Percentiles rank a stretch among this genome's conserved stretches.
phyloP scores from a whole-genome alignment of 2,888 invertebrate species.

The Digitonthophagus gazella region DNA sequence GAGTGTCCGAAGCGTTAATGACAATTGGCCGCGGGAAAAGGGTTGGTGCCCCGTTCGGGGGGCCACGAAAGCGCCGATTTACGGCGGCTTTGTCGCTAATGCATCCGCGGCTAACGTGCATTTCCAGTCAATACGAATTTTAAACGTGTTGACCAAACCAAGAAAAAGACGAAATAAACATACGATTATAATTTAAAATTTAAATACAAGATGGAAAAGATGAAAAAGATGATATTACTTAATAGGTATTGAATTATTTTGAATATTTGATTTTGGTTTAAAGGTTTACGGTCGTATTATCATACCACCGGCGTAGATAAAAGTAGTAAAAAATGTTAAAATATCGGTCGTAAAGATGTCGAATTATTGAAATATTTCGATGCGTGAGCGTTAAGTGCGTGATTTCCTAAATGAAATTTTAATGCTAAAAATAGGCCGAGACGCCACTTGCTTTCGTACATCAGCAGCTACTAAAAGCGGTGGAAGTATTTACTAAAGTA shows the following conservation, averaged over 20 bases:
- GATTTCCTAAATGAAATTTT: not conserved
- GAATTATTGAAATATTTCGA: not conserved
- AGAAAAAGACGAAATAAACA: not conserved
- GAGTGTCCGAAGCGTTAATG: not conserved
- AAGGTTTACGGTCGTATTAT: not conserved
- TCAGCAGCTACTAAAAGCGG: not conserved
- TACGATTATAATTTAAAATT: not conserved
- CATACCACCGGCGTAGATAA: constrained; percentile 6
- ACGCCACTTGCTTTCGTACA: not conserved
- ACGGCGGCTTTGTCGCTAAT: not conserved
- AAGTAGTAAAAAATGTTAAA: not conserved
- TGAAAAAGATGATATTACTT: not conserved
- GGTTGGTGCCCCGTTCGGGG: not conserved
- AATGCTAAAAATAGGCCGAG: not conserved
- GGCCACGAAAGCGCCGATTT: not conserved
- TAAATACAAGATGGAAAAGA: not conserved
- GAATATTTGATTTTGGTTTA: not conserved
- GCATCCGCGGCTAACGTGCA: not conserved
- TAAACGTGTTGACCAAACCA: not conserved
- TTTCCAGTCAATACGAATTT: not conserved
- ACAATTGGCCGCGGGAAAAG: not conserved
- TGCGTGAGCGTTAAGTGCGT: not conserved
- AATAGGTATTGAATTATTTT: not conserved
- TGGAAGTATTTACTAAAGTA: not conserved
- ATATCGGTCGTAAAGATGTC: not conserved